Evolutionary conservation across 2,888 invertebrate species (phyloP), one percentile per base, ranked within the genome.

Genomic region (Agonopterix arenella): DNA sequence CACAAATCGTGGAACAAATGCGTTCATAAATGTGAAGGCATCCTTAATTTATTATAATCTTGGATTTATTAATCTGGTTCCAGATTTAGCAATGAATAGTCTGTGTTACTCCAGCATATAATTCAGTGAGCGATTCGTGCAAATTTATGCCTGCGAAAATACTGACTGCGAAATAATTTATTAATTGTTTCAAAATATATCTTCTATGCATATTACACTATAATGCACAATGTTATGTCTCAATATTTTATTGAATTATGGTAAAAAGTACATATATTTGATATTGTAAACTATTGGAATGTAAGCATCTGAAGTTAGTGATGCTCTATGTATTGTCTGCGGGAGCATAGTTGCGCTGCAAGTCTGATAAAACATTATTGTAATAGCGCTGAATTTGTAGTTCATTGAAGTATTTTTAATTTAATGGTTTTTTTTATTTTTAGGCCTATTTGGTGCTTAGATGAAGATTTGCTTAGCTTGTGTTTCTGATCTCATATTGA

Each of bases 191-290:
- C 61, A 76, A 75, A 45, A 11, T 57, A 70, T 72, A 78, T 76
- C 72, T 70, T 81, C 69, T 84, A 83, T 78, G 77, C 79, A 80
- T 81, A 78, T 72, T 73, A 72, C 69, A 66, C 62, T 80, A 75
- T 83, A 83, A 78, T 84, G 86, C 86, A 88, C 86, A 84, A 84
- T 86, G 88, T 88, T 88, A 88, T 80, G 68, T 79, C 80, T 88
- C 80, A 76, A 88, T 86, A 88, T 86, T 88, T 86, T 88, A 88
- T 86, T 64, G 66, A 70, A 28, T 28, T 28, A 28, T 28, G 28
- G 7, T 28, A 28, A 70, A 73, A 78, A 71, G 45, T 52, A 52
- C 47, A 67, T 65, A 72, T 75, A 75, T 74, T 74, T 65, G 62
- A 70, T 76, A 74, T 70, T 66, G 61, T 75, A 76, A 66, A 64